Base-by-base conservation (phyloP, 2,797 vertebrate species). In the Scarus forsteni region DNA sequence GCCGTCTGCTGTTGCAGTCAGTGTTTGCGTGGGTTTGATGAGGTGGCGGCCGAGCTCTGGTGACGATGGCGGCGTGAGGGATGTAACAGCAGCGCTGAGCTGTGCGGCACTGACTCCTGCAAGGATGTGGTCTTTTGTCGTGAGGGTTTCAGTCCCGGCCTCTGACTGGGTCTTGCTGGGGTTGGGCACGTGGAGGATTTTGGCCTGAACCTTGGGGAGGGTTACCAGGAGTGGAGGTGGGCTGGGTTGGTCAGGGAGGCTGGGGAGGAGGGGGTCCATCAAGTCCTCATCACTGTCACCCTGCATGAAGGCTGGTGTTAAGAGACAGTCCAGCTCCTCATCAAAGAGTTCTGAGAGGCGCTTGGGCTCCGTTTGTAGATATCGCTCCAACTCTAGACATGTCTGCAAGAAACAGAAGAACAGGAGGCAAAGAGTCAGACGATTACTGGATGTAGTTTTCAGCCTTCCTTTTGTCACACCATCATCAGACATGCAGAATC, bases 11-110 rank as follows among this genome's bases (percentile, higher is more conserved):
- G 95, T 94, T 0, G 96, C 95, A 1, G 95, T 95, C 70, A 96
- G 93, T 75, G 96, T 96, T 66, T 97, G 96, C 77, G 95, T 93
- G 82, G 96, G 95, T 91, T 98, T 98, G 71, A 96, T 88, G 39
- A 97, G 95, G 89, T 98, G 97, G 73, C 97, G 95, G 71, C 97
- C 96, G 51, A 98, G 96, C 93, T 98, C 97, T 0, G 97, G 97
- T n/a, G 97, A 98, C 0, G 97, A 98, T 0, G 97, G 97, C 1
- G 97, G 97, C 0, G 97, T 98, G 89, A 98, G 92, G 85, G 97
- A 97, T 50, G 97, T 98, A 48, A 98, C 97, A 57, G 96, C 96
- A 55, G 97, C 97, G 71, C 97, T 97, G 42, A 97, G 96, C 87
- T 97, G 96, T 67, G 96, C 96, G 54, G 97, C 97, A 73, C 95